Conservation (phyloP, 2,113 vertebrate genomes). For the Nothocercus nigrocapillus region DNA sequence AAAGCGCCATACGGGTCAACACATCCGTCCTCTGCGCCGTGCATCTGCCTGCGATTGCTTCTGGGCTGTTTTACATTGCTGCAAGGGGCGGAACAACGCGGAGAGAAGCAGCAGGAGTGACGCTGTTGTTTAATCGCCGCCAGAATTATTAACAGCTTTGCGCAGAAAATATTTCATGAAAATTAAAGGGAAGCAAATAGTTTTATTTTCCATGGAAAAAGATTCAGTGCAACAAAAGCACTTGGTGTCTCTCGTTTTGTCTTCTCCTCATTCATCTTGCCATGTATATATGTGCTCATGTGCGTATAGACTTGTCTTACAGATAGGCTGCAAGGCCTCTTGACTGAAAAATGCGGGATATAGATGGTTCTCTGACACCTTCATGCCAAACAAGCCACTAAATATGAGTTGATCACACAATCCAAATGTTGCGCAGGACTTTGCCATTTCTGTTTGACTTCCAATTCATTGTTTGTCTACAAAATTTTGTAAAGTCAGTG, state of each 20-base stretch:
- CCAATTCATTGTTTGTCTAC: neutral
- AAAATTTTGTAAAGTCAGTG: neutral
- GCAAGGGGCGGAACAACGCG: slow-evolving; percentile 42
- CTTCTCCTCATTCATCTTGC: neutral
- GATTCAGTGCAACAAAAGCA: neutral
- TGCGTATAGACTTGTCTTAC: neutral
- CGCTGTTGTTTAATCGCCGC: slow-evolving; percentile 6
- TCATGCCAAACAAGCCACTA: neutral
- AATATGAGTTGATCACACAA: neutral
- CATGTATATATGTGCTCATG: neutral
- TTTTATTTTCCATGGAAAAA: slow-evolving; percentile 23
- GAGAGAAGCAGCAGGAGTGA: slow-evolving; percentile 48
- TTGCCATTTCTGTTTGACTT: neutral
- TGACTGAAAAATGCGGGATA: neutral
- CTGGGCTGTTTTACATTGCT: slow-evolving; percentile 20
- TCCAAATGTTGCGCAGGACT: neutral
- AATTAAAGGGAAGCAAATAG: slow-evolving; percentile 9
- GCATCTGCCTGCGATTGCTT: slow-evolving; percentile 17
- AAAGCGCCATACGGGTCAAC: neutral
- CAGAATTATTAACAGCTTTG: slow-evolving; percentile 52
- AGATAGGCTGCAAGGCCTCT: neutral
- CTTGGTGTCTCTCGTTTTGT: neutral
- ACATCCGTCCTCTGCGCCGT: neutral
- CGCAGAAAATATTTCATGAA: neutral
- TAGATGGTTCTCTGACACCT: neutral